These are phyloP conservation scores for Nettapus auritus DNA, from an alignment of 2,113 vertebrate species.

Conservation along the genomic window DNA sequence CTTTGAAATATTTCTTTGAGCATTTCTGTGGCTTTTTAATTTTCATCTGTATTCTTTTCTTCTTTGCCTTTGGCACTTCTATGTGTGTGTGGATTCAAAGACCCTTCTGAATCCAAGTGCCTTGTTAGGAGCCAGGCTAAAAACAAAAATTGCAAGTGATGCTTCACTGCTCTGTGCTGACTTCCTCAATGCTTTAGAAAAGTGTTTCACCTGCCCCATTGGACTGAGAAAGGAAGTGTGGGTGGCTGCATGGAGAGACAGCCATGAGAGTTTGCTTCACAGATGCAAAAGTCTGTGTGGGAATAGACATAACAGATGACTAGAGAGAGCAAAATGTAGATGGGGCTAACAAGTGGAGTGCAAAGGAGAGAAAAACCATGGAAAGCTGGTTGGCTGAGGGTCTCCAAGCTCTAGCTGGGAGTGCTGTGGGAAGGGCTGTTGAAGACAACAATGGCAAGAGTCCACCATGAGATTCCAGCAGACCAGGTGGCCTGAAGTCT, in stretches of 20 bases:
- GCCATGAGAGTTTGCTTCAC: not conserved
- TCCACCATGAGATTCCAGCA: not conserved
- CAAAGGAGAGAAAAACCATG: not conserved
- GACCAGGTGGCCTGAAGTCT: not conserved
- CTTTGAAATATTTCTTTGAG: conserved; percentile 45
- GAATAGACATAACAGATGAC: not conserved
- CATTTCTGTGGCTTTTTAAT: conserved; percentile 53
- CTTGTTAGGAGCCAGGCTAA: not conserved
- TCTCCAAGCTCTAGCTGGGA: not conserved
- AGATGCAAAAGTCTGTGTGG: not conserved
- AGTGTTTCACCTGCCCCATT: not conserved
- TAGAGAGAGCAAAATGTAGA: not conserved
- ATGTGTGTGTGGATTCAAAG: not conserved
- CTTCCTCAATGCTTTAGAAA: not conserved
- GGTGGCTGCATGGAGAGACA: not conserved
- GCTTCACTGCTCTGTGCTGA: not conserved
- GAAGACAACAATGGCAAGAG: not conserved
- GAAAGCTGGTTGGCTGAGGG: not conserved
- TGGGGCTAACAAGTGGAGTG: not conserved
- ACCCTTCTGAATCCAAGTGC: not conserved
- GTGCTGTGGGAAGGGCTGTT: not conserved
- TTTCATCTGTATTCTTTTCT: conserved; percentile 23
- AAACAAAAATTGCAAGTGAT: not conserved
- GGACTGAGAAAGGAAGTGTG: not conserved
- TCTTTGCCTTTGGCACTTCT: not conserved